Percentiles rank a stretch among this genome's conserved stretches.
Conservation (phyloP, 2,113 vertebrate genomes). For the Ibidorhyncha struthersii region DNA sequence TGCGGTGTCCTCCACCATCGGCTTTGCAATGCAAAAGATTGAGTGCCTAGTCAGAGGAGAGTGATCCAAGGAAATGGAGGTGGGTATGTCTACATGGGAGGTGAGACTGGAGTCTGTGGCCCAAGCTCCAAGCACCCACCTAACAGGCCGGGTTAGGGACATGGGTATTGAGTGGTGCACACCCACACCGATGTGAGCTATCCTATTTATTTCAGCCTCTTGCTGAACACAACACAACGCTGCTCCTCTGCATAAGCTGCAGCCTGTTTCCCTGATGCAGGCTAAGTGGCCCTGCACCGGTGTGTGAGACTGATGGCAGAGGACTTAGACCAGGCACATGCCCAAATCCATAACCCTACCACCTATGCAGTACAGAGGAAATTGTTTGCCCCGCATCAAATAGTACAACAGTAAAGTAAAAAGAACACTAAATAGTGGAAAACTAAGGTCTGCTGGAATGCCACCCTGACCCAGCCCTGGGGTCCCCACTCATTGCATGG, state of each 20-base stretch:
- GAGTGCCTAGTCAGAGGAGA: not conserved
- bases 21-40: not conserved
- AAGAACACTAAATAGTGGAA: not conserved
- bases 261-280: not conserved
- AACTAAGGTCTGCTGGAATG: not conserved
- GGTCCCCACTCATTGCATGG: not conserved
- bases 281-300: fast-evolving
- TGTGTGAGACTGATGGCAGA: not conserved
- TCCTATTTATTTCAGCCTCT: not conserved
- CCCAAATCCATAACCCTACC: not conserved
- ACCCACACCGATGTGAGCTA: fast-evolving
- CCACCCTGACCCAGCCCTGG: not conserved
- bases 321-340: fast-evolving
- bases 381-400: not conserved
- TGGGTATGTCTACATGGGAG: fast-evolving
- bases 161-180: not conserved
- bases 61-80: not conserved
- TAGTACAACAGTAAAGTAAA: not conserved
- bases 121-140: not conserved
- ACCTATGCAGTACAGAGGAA: not conserved
- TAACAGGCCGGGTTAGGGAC: not conserved
- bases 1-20: not conserved
- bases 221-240: not conserved
- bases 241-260: not conserved
- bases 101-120: not conserved